Conservation (phyloP, 2,797 vertebrate genomes). For the Platalea minor region DNA sequence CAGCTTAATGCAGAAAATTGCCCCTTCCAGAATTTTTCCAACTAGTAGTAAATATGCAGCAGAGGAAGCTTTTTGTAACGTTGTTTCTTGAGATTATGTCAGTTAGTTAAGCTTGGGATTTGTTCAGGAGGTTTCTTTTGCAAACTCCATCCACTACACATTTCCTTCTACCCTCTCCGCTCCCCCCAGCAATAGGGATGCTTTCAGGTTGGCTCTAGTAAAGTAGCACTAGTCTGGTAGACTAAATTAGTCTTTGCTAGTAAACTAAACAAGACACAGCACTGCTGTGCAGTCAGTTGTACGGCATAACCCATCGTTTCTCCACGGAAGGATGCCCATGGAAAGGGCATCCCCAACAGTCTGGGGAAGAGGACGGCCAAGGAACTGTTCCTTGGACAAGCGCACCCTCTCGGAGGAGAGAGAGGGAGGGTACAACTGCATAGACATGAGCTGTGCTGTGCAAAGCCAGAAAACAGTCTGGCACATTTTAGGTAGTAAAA, state of each 20-base stretch:
- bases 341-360: neutral
- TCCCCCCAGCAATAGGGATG: neutral
- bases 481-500: neutral
- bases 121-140: neutral
- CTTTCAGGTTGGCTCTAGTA: neutral
- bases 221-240: neutral
- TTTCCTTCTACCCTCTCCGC: neutral
- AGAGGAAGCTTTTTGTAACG: neutral
- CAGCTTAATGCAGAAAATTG: neutral
- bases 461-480: neutral
- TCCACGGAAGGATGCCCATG: neutral
- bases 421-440: neutral
- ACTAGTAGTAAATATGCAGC: neutral
- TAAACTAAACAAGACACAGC: neutral
- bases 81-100: neutral
- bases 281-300: neutral
- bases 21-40: neutral
- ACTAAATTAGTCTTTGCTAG: neutral
- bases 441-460: neutral
- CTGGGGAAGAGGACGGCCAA: neutral
- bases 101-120: neutral
- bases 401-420: neutral
- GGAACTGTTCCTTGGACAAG: neutral
- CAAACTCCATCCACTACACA: rapidly evolving
- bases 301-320: rapidly evolving